These are phyloP conservation scores for Bradypodion pumilum DNA, from an alignment of 2,797 vertebrate species.

Conservation along the genomic window DNA sequence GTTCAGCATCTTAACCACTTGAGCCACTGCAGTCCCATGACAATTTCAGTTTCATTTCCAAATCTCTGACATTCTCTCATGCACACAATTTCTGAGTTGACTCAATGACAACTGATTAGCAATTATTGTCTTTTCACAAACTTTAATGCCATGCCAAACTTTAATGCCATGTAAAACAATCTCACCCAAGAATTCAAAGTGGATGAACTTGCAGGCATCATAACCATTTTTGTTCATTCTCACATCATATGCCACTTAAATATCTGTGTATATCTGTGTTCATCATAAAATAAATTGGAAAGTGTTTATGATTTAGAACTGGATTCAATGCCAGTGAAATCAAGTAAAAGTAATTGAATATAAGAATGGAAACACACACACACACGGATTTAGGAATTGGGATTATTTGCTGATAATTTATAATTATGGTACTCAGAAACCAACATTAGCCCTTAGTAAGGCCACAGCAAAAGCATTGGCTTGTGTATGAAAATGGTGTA, in stretches of 20 bases:
- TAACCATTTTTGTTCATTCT: background rate
- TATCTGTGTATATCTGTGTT: background rate
- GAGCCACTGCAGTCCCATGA: no score
- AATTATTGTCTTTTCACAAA: background rate
- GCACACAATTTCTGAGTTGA: background rate
- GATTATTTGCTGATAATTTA: background rate
- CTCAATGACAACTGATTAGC: background rate
- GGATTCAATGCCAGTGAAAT: background rate
- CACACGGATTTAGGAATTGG: no score
- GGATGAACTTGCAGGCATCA: background rate
- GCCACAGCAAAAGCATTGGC: slow-evolving; percentile 17
- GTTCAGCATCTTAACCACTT: no score
- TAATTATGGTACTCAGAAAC: no score
- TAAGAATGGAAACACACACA: background rate
- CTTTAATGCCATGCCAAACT: background rate
- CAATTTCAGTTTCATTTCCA: background rate
- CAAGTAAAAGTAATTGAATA: background rate
- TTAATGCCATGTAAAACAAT: background rate
- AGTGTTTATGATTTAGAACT: background rate
- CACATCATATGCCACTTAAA: background rate
- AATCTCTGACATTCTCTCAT: background rate
- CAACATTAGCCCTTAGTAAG: background rate
- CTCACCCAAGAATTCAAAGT: background rate
- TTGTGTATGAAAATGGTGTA: slow-evolving; percentile 33
- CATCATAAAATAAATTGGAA: background rate